Percentiles rank a stretch among this genome's conserved stretches.
Conservation (phyloP, 2,888 invertebrate genomes). For the Horisme vitalbata region DNA sequence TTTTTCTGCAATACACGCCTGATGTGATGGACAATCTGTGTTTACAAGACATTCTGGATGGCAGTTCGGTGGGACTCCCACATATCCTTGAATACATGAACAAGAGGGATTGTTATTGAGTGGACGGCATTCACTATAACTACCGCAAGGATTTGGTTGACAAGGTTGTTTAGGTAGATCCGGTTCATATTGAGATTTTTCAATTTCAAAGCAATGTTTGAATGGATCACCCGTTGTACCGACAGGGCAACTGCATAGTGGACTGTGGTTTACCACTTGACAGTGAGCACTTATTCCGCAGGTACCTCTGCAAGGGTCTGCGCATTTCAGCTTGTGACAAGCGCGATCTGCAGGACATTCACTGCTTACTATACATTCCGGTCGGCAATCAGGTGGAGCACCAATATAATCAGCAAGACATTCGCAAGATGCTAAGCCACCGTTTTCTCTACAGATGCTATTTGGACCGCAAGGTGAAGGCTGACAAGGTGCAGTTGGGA, state of each 20-base stretch:
- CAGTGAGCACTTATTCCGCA: constrained; percentile 89
- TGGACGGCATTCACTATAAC: constrained; percentile 89
- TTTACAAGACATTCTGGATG: constrained; percentile 93
- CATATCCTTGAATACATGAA: constrained; percentile 87
- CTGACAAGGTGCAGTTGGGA: constrained; percentile 84
- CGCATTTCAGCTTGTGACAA: constrained; percentile 90
- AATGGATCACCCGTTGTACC: constrained; percentile 87
- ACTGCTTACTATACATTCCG: constrained; percentile 90
- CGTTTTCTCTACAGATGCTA: constrained; percentile 88
- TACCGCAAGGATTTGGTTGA: constrained; percentile 90
- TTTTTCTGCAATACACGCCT: constrained; percentile 91
- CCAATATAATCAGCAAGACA: constrained; percentile 87
- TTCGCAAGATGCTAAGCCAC: constrained; percentile 88
- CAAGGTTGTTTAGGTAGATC: constrained; percentile 83
- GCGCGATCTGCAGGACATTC: constrained; percentile 90
- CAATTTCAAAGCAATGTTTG: constrained; percentile 75
- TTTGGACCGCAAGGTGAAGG: constrained; percentile 91
- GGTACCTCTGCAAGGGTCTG: constrained; percentile 89
- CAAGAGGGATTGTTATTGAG: constrained; percentile 89
- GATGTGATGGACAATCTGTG: constrained; percentile 90
- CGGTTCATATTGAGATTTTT: constrained; percentile 42
- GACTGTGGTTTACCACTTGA: constrained; percentile 90
- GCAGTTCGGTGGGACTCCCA: constrained; percentile 91
- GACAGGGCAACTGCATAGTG: constrained; percentile 88
- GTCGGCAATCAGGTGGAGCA: constrained; percentile 87